A percentile compares a stretch with the other conserved stretches of the same genome.
phyloP scores from a whole-genome alignment of 2,113 vertebrate genomes.

The Aegypius monachus region DNA sequence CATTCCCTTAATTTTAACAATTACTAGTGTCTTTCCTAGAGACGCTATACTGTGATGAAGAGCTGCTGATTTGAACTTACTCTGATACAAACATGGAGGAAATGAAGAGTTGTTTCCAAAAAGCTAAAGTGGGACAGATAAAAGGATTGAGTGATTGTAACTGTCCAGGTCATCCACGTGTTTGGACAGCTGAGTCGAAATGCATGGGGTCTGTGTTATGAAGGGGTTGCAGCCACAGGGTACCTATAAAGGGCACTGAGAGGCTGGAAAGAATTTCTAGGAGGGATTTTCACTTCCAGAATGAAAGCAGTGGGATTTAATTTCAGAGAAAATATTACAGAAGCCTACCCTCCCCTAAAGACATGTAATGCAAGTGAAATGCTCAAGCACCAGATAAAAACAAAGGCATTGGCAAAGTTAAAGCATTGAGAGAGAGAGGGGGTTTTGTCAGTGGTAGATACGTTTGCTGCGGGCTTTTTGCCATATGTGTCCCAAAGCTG shows the following conservation, averaged over 20 bases:
- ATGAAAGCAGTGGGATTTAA: conserved; percentile 7
- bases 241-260: not conserved
- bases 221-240: not conserved
- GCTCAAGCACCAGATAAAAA: not conserved
- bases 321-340: conserved; percentile 24
- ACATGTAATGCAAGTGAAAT: not conserved
- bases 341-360: not conserved
- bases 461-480: not conserved
- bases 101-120: not conserved
- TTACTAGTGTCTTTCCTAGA: not conserved
- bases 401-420: not conserved
- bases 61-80: not conserved
- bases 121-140: not conserved
- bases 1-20: not conserved
- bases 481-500: not conserved
- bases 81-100: not conserved
- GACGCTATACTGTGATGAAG: not conserved
- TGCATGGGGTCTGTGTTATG: not conserved
- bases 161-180: not conserved
- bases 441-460: not conserved
- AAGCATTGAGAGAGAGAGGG: not conserved
- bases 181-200: conserved; percentile 21
- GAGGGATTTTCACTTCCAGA: conserved; percentile 35
- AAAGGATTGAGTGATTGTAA: not conserved
- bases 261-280: conserved; percentile 31